phyloP scores from a whole-genome alignment of 2,113 vertebrate species.

The Zapornia atra region DNA sequence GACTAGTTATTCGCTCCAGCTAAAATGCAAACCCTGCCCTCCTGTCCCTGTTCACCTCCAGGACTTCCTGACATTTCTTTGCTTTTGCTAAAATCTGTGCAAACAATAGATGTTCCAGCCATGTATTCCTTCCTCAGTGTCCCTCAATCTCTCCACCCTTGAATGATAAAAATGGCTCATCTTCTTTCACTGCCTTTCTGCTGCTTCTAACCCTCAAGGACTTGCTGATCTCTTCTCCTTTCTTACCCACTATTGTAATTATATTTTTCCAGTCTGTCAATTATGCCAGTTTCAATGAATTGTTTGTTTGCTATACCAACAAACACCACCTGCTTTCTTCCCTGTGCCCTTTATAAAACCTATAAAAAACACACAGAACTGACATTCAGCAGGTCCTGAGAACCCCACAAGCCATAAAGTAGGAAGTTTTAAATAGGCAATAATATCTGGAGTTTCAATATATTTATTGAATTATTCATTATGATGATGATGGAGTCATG shows the following conservation, averaged over 20 bases:
- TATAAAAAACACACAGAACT: background rate
- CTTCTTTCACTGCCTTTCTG: background rate
- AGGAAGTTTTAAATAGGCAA: background rate
- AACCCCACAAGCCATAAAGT: background rate
- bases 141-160: background rate
- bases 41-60: background rate
- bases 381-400: background rate
- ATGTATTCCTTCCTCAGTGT: background rate
- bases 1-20: background rate
- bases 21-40: background rate
- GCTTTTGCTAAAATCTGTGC: background rate
- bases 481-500: background rate
- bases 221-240: background rate
- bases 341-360: background rate
- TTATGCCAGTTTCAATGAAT: background rate
- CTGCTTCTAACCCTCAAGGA: background rate
- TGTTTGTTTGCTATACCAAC: background rate
- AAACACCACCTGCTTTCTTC: background rate
- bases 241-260: background rate
- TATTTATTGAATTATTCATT: conserved; percentile 14
- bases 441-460: background rate
- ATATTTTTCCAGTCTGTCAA: background rate
- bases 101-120: background rate
- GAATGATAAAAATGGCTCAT: background rate
- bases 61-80: background rate